phyloP scores from a whole-genome alignment of 2,797 vertebrate genomes.

The Melanotaenia maccullochi region DNA sequence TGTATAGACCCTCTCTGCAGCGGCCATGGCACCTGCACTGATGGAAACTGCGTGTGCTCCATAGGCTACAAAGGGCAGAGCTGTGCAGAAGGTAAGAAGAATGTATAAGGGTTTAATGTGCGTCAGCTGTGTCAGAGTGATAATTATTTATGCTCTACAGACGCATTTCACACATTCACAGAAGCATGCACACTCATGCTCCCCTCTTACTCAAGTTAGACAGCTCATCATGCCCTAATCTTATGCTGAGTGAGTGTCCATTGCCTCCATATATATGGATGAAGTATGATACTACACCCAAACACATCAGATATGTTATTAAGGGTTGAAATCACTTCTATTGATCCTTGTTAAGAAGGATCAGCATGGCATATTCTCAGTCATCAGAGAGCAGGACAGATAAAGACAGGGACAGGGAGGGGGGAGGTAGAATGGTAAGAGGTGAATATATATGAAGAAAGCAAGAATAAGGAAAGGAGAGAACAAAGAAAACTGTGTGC shows the following conservation, averaged over 20 bases:
- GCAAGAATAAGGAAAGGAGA: slow-evolving; percentile 33
- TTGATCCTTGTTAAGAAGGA: slow-evolving; percentile 85
- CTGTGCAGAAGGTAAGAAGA: slow-evolving; percentile 92
- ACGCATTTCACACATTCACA: neutral
- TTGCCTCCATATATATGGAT: slow-evolving; percentile 55
- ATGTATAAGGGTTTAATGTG: slow-evolving; percentile 21
- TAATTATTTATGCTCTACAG: slow-evolving; percentile 22
- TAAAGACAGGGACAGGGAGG: slow-evolving; percentile 27
- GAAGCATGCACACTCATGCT: neutral
- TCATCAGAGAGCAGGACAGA: slow-evolving; percentile 41
- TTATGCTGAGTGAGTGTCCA: slow-evolving; percentile 44
- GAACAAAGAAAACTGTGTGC: slow-evolving; percentile 22
- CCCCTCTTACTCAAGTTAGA: slow-evolving; percentile 30
- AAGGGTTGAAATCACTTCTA: slow-evolving; percentile 81
- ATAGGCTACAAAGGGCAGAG: slow-evolving; percentile 94
- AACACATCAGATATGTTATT: slow-evolving; percentile 77
- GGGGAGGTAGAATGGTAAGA: slow-evolving; percentile 40
- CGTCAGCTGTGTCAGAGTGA: slow-evolving; percentile 18
- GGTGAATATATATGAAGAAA: slow-evolving; percentile 56
- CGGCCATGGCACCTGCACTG: slow-evolving; percentile 93
- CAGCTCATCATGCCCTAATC: slow-evolving; percentile 55
- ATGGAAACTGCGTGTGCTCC: slow-evolving; percentile 94
- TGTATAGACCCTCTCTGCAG: slow-evolving; percentile 96
- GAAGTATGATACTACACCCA: slow-evolving; percentile 57
- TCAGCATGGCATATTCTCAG: slow-evolving; percentile 45